These are phyloP conservation scores for Neuroscelio doddi DNA, from an alignment of 2,888 invertebrate species.

Conservation along the genomic window DNA sequence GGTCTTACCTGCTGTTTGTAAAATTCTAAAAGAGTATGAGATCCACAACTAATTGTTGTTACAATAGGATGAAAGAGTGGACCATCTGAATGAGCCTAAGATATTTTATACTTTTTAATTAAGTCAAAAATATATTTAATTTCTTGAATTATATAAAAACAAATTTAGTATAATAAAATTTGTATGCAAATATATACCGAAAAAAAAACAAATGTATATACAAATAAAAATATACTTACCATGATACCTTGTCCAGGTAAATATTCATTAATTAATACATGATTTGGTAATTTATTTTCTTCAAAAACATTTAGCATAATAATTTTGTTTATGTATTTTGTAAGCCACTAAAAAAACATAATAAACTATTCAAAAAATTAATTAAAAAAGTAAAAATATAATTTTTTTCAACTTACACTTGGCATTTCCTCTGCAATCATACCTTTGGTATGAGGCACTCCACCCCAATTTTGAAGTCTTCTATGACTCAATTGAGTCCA, in stretches of 20 bases:
- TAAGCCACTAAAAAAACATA: conserved; percentile 79
- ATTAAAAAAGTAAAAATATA: conserved; percentile 14
- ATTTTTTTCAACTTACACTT: conserved; percentile 61
- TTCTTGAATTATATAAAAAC: too few relatives aligned
- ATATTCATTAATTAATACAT: conserved; percentile 96
- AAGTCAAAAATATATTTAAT: too few relatives aligned
- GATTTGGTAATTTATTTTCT: conserved; percentile 84
- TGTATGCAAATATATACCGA: too few relatives aligned
- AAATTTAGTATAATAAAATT: too few relatives aligned
- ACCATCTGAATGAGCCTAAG: conserved; percentile 93
- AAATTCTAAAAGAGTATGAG: conserved; percentile 93
- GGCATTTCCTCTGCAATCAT: conserved; percentile 95
- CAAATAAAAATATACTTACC: conserved; percentile 74
- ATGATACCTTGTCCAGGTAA: conserved; percentile 94
- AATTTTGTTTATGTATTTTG: conserved; percentile 81
- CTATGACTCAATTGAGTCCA: conserved; percentile 95
- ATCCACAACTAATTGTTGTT: conserved; percentile 93
- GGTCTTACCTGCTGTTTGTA: conserved; percentile 72
- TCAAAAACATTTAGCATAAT: conserved; percentile 80
- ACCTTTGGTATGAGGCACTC: conserved; percentile 92
- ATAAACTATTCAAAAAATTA: conserved; percentile 3
- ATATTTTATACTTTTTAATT: too few relatives aligned
- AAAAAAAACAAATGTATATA: too few relatives aligned
- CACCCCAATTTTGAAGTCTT: conserved; percentile 98
- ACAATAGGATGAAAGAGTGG: conserved; percentile 94